These are phyloP conservation scores for Epizoanthus illoricatus DNA, from an alignment of 92 coral and sea anemone species.

Conservation along the genomic window DNA sequence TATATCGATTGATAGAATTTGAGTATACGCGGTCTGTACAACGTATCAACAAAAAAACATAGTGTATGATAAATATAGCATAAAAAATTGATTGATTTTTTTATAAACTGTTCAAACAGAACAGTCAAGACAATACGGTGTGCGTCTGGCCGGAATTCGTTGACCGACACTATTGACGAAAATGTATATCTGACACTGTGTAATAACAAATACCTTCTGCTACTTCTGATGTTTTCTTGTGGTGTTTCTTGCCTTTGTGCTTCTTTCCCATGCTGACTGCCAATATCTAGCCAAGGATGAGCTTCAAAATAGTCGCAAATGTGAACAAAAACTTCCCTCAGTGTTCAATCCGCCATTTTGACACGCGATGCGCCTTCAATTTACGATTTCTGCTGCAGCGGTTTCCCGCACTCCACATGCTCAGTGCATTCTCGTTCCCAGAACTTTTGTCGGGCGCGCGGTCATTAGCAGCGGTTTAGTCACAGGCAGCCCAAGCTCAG, in stretches of 20 bases:
- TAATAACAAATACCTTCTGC: constrained; percentile 54
- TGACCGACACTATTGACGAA: background rate
- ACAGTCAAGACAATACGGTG: no score
- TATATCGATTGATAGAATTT: no score
- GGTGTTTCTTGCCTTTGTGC: constrained; percentile 93
- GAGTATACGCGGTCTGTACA: no score
- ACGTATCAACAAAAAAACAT: no score
- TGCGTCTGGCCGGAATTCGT: background rate
- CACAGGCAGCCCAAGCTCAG: no score
- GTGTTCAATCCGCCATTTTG: constrained; percentile 33
- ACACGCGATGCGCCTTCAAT: background rate
- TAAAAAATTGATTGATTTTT: no score
- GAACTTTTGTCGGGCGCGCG: no score
- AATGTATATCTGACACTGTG: background rate
- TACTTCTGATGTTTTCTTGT: constrained; percentile 73
- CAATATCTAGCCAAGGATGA: background rate
- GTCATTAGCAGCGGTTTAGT: no score
- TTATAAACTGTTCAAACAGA: no score
- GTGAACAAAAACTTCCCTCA: background rate
- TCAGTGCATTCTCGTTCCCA: no score
- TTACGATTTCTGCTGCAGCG: background rate
- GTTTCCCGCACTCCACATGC: no score
- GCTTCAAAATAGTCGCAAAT: background rate
- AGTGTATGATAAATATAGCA: no score
- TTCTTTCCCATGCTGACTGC: constrained; percentile 77